Base-by-base conservation (phyloP, 2,888 invertebrate genomes). In the Plagodis pulveraria region DNA sequence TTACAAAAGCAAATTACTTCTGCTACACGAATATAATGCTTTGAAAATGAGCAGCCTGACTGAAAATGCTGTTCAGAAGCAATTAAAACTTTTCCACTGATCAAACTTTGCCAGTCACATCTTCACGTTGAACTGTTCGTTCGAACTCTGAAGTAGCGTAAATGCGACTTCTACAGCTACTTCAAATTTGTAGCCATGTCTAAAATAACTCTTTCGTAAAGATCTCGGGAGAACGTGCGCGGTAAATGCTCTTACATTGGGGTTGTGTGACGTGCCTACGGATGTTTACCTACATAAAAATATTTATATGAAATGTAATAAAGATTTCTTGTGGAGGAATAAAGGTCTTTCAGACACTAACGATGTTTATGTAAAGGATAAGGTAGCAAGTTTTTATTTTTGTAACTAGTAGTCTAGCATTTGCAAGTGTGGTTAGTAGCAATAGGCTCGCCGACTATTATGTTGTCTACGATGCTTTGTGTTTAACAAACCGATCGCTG, bases 11-110 rank as follows among this genome's bases (percentile, higher is more conserved):
- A 73, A 76, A 73, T 79, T 73, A 78, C 79, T 76, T 77, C 66
- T 71, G 71, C 67, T 73, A 71, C 72, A 76, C 75, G 74, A 81
- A 81, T 80, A 79, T 82, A 84, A 83, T 80, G 75, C 77, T 80
- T 80, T 75, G 74, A 73, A 77, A 80, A 78, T 74, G 73, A 78
- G 82, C 77, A 80, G 71, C 62, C 66, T 58, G 71, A 66, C 77
- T 80, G 78, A 78, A 83, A 88, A 83, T 83, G 81, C 78, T 82
- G 80, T 87, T 87, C 86, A 86, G 81, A 82, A 77, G 87, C 88
- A 89, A 91, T 90, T 90, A 89, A 89, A 89, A 90, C 86, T 89
- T 89, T 85, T 70, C 70, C 77, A 82, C 83, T 87, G 87, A 88
- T 89, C 86, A 86, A 88, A 89, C 84, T 89, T 87, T 79, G 81